These are phyloP conservation scores for Shinisaurus crocodilurus DNA, from an alignment of 2,113 vertebrate genomes.

Conservation along the genomic window DNA sequence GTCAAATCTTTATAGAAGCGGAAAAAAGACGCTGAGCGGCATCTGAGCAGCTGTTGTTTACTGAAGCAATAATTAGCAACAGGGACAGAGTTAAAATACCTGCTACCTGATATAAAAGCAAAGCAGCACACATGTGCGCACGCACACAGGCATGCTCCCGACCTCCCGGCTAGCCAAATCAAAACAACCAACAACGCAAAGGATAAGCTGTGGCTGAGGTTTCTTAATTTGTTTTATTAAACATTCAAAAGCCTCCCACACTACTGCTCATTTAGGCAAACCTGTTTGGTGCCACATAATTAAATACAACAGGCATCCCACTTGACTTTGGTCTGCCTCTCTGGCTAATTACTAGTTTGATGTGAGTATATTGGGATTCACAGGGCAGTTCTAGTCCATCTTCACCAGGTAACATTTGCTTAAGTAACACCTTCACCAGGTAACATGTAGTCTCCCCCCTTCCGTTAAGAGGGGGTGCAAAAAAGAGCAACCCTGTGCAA, in stretches of 20 bases:
- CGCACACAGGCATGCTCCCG: neutral
- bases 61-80: constrained; percentile 65
- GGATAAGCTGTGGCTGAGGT: neutral
- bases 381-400: neutral
- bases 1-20: constrained; percentile 67
- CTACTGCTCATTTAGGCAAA: constrained; percentile 31
- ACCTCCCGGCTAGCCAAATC: constrained; percentile 22
- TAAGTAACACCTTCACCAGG: neutral
- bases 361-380: neutral
- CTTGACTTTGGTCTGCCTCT: constrained; percentile 1
- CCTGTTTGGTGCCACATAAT: constrained; percentile 26
- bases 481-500: neutral
- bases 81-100: constrained; percentile 53
- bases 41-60: constrained; percentile 72
- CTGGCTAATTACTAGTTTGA: constrained; percentile 5
- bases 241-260: constrained; percentile 25
- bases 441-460: neutral
- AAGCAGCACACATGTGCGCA: neutral
- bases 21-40: constrained; percentile 53
- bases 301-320: constrained; percentile 11
- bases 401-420: neutral
- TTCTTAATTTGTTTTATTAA: constrained; percentile 36
- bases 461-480: neutral
- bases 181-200: neutral
- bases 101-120: constrained; percentile 27